Percentiles rank a stretch among this genome's conserved stretches.
phyloP scores from a whole-genome alignment of 2,113 vertebrate species.

The Chaetodon auriga region DNA sequence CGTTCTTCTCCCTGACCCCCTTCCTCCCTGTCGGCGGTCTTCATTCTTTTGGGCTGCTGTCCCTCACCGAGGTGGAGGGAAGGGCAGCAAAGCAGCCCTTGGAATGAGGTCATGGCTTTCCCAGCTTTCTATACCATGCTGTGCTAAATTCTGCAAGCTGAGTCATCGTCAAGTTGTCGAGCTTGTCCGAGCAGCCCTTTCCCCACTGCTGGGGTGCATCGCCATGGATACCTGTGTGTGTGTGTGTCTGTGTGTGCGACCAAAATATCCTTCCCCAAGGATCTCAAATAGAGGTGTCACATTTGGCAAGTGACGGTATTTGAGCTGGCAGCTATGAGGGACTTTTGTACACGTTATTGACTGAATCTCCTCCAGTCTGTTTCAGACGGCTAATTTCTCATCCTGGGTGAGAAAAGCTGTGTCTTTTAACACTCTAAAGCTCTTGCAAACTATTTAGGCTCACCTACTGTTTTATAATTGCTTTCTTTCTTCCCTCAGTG shows the following conservation, averaged over 20 bases:
- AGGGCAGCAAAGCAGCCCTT: constrained; percentile 8
- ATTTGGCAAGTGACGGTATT: constrained; percentile 32
- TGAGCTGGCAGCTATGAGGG: not conserved
- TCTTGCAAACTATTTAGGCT: constrained; percentile 37
- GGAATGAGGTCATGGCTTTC: constrained; percentile 74
- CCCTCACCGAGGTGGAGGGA: not conserved
- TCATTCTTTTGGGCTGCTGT: constrained; percentile 56
- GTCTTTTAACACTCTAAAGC: constrained; percentile 17
- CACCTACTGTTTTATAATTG: constrained; percentile 55
- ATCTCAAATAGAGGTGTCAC: constrained; percentile 51
- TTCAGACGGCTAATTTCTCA: not conserved
- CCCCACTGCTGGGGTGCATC: constrained; percentile 17
- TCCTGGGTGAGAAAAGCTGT: not conserved
- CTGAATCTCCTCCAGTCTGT: constrained; percentile 21
- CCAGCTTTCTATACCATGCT: constrained; percentile 45
- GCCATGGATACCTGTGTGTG: constrained; percentile 55
- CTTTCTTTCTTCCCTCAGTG: constrained; percentile 46
- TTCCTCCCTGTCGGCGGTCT: constrained; percentile 2
- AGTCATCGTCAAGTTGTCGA: constrained; percentile 61
- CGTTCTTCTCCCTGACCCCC: constrained; percentile 59
- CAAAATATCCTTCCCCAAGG: constrained; percentile 53
- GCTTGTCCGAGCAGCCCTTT: constrained; percentile 11
- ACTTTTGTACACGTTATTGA: constrained; percentile 25
- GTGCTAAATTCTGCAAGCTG: constrained; percentile 70
- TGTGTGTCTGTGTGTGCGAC: constrained; percentile 40